Evolutionary conservation across 2,888 invertebrate species (phyloP).

Genomic region (Atethmia centrago): DNA sequence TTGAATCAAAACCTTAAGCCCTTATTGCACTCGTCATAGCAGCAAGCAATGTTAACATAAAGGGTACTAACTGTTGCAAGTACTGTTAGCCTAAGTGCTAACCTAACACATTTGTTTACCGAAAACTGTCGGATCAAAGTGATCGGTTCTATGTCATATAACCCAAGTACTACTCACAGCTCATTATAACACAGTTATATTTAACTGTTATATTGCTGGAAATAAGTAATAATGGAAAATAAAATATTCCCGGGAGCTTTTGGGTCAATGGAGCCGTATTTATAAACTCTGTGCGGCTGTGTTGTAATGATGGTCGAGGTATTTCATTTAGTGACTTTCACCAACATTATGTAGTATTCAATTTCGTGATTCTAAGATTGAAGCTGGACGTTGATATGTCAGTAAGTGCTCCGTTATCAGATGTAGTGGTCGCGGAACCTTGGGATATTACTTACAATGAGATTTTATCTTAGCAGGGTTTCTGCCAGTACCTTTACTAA

Average conservation of each 20-base stretch:
- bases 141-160: too few species aligned
- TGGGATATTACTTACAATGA: not conserved
- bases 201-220: not conserved
- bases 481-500: not conserved
- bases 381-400: slow-evolving; percentile 14
- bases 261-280: not conserved
- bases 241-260: not conserved
- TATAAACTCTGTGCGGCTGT: not conserved
- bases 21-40: not conserved
- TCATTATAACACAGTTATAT: too few species aligned
- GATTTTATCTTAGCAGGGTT: not conserved
- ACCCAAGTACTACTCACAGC: too few species aligned
- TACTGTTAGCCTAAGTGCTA: too few species aligned
- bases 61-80: too few species aligned
- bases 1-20: not conserved
- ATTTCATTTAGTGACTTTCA: slow-evolving; percentile 3
- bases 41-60: not conserved
- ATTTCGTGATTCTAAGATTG: not conserved
- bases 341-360: not conserved
- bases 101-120: too few species aligned
- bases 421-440: not conserved
- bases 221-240: not conserved
- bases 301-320: not conserved
- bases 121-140: too few species aligned
- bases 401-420: slow-evolving; percentile 8